phyloP scores from a whole-genome alignment of 2,888 invertebrate genomes.

The Salticus scenicus region DNA sequence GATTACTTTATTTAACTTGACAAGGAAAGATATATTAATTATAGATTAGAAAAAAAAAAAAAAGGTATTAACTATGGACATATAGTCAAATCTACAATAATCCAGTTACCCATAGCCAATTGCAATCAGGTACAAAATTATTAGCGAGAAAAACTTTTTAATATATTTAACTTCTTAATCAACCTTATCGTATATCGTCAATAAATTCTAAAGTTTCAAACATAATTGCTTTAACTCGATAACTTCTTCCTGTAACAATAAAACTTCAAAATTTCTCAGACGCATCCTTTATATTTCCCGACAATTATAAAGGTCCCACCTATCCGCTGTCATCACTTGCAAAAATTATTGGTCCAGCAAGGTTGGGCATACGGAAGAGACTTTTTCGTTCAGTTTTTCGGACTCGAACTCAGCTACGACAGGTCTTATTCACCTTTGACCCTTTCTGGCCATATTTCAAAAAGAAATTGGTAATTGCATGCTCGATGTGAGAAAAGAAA shows the following conservation, averaged over 20 bases:
- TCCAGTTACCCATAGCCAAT: too few species aligned
- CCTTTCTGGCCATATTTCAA: not conserved
- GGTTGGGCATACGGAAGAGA: not conserved
- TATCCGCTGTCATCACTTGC: not conserved
- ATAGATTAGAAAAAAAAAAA: too few species aligned
- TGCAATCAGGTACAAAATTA: too few species aligned
- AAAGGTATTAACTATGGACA: too few species aligned
- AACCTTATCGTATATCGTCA: too few species aligned
- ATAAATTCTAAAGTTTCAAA: too few species aligned
- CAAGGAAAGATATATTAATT: too few species aligned
- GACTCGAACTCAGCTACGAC: not conserved
- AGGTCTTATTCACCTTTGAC: not conserved
- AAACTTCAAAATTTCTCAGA: not conserved
- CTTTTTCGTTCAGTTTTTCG: not conserved
- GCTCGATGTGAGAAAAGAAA: not conserved
- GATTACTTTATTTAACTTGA: too few species aligned
- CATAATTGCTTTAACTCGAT: not conserved
- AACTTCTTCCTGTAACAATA: not conserved
- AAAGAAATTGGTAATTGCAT: conserved; percentile 9
- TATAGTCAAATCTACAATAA: too few species aligned
- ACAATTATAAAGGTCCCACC: not conserved
- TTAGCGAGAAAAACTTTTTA: too few species aligned
- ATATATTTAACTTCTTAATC: too few species aligned
- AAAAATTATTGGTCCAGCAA: not conserved
- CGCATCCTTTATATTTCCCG: not conserved